A percentile compares a stretch with the other conserved stretches of the same genome.
These are phyloP conservation scores for Paraescarpia echinospica DNA, from an alignment of 1,140 invertebrate species.

Conservation along the genomic window DNA sequence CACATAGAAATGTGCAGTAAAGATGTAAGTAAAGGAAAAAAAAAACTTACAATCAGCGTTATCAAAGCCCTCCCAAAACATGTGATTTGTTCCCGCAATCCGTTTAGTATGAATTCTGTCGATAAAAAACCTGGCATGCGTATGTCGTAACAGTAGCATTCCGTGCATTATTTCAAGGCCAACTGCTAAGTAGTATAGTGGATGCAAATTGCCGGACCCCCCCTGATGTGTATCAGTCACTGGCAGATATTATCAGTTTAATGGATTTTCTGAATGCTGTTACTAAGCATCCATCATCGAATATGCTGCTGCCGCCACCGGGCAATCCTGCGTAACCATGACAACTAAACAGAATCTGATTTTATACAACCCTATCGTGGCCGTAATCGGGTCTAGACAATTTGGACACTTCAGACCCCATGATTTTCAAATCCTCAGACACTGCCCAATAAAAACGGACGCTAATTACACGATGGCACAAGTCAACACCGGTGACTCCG, in stretches of 20 bases:
- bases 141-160: background rate
- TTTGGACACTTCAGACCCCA: background rate
- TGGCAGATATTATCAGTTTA: background rate
- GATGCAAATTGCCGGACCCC: background rate
- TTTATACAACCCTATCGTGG: background rate
- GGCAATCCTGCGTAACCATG: background rate
- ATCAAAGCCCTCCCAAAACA: background rate
- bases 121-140: no score
- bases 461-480: background rate
- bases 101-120: background rate
- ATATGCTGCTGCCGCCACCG: background rate
- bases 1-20: no score
- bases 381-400: background rate
- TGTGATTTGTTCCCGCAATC: background rate
- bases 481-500: background rate
- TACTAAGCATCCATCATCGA: background rate
- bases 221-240: background rate
- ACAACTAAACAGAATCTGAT: background rate
- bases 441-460: background rate
- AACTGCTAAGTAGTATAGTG: background rate
- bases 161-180: background rate
- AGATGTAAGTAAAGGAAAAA: no score
- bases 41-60: background rate
- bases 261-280: background rate
- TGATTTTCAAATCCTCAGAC: slow-evolving; percentile 1